Evolutionary conservation across 2,888 invertebrate species (phyloP).

Genomic region (Hypercompe scribonia): DNA sequence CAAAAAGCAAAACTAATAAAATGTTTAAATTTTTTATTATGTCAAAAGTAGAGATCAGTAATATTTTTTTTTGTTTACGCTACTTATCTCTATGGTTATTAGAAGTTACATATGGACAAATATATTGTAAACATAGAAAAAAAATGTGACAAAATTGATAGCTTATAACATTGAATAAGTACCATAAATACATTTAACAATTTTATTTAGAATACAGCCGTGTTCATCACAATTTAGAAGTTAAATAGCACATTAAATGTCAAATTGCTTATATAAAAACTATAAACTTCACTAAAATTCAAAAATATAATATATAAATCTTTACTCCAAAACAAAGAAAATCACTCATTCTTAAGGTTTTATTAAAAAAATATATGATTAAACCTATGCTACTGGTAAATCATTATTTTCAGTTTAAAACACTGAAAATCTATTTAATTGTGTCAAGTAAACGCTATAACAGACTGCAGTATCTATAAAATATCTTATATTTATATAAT

Average conservation of each 20-base stretch:
- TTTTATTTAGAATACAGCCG: conserved; percentile 14
- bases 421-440: conserved; percentile 34
- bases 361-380: conserved; percentile 16
- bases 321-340: background rate
- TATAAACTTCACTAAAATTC: background rate
- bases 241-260: conserved; percentile 9
- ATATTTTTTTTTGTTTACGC: background rate
- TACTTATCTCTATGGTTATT: background rate
- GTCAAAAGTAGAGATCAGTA: conserved; percentile 13
- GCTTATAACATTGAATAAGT: background rate
- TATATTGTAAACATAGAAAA: background rate
- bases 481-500: background rate
- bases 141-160: background rate
- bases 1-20: background rate
- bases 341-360: background rate
- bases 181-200: conserved; percentile 2
- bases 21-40: background rate
- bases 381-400: conserved; percentile 36
- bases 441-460: conserved; percentile 6
- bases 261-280: background rate
- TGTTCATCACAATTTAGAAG: conserved; percentile 27
- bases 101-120: background rate
- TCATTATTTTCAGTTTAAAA: conserved; percentile 41
- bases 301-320: background rate
- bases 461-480: conserved; percentile 1